Conservation (phyloP, 2,797 vertebrate genomes). For the Acanthurus lineatus region DNA sequence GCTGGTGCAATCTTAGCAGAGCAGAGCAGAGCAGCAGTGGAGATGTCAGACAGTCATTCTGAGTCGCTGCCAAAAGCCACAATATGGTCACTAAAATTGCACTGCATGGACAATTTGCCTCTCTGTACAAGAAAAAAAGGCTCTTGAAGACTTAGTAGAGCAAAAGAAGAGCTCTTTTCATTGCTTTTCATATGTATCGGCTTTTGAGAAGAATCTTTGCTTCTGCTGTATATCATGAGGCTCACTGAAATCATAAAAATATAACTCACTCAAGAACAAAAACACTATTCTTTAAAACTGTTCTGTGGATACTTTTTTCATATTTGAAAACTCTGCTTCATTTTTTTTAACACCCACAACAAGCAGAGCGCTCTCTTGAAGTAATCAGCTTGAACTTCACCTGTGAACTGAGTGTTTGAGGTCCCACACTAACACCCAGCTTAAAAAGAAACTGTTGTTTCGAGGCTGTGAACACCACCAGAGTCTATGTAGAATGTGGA, state of each 20-base stretch:
- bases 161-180: conserved; percentile 48
- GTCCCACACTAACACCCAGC: conserved; percentile 11
- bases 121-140: conserved; percentile 58
- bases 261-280: conserved; percentile 1
- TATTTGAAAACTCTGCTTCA: conserved; percentile 9
- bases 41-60: conserved; percentile 81
- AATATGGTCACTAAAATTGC: conserved; percentile 83
- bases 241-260: conserved; percentile 23
- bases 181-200: conserved; percentile 12
- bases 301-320: conserved; percentile 9
- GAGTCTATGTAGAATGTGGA: conserved; percentile 21
- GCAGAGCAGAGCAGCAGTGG: conserved; percentile 77
- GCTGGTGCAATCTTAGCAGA: conserved; percentile 80
- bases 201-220: conserved; percentile 39
- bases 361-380: conserved; percentile 13
- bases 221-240: conserved; percentile 22
- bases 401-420: conserved; percentile 38
- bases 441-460: conserved; percentile 40
- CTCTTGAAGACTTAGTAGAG: conserved; percentile 55
- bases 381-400: conserved; percentile 56
- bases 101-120: conserved; percentile 78
- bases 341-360: conserved; percentile 4
- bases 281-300: not conserved
- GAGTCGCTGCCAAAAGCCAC: conserved; percentile 82
- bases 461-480: conserved; percentile 1